Evolutionary conservation across 2,888 invertebrate genomes (phyloP), one percentile per base, ranked within the genome.

Genomic region (Cylloceria caligata): DNA sequence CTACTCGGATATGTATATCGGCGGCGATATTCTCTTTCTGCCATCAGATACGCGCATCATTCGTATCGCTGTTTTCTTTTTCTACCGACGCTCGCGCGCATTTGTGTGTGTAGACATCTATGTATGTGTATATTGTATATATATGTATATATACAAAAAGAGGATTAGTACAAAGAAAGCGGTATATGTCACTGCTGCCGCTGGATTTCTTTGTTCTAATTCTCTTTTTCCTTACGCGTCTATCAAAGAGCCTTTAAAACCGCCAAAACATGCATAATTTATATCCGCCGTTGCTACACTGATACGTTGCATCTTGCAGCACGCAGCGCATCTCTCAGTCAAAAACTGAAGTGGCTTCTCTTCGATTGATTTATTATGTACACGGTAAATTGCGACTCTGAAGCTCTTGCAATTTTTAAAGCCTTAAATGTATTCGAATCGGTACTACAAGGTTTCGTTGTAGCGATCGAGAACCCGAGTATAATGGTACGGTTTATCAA

Each of bases 241-340:
- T 52, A 5, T 19, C 19, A 9, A n/a, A 11, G 24, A 27, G 3
- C 9, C 60, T 57, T 34, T 57, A n/a, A 27, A 55, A n/a, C 34
- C 11, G 60, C 42, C 49, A 34, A 62, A 76, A 49, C 68, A 68
- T 76, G 49, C 68, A 76, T 76, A 76, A 76, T 76, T 69, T 69
- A 76, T 76, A 52, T 76, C 39, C 7, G 1, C 34, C 6, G 4
- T 7, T 21, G 21, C 21, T 5, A 49, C 34, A 9, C 13, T 27
- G 13, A n/a, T 16, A 7, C 30, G n/a, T 1, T 30, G 4, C 16
- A 16, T 16, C 16, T 19, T 36, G 9, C 9, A n/a, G 34, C 13
- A 9, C 1, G 34, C 34, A 34, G 19, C 16, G 60, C 34, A 27
- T 55, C 55, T 55, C 13, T 13, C 13, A 27, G 3, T 13, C 11